These are phyloP conservation scores for Eupeodes corollae DNA, from an alignment of 1,140 invertebrate species.

Conservation along the genomic window DNA sequence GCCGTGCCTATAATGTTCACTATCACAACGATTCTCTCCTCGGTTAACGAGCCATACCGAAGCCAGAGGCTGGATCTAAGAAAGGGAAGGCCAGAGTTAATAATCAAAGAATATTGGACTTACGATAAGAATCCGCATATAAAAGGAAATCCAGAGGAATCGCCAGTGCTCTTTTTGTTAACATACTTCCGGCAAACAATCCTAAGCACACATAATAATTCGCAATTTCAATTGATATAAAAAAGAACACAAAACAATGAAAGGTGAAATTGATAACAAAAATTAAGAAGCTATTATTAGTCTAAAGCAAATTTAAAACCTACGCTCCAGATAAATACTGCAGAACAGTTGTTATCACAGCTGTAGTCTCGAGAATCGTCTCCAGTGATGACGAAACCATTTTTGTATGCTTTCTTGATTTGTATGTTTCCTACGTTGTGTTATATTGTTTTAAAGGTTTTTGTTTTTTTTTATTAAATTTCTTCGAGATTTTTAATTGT, in stretches of 20 bases:
- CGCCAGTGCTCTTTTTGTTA: conserved; percentile 33
- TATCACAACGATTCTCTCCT: conserved; percentile 48
- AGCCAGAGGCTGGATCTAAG: conserved; percentile 47
- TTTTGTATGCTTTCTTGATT: background rate
- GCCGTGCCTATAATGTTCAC: conserved; percentile 54
- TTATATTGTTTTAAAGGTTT: too few relatives aligned
- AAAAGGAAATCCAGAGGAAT: conserved; percentile 61
- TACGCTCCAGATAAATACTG: conserved; percentile 54
- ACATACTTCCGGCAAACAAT: conserved; percentile 34
- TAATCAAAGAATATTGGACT: conserved; percentile 31
- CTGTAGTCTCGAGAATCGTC: conserved; percentile 41
- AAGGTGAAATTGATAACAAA: background rate
- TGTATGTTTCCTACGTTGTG: background rate
- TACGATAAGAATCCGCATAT: conserved; percentile 64
- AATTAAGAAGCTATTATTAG: background rate
- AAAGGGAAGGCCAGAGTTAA: background rate
- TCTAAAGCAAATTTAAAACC: conserved; percentile 9
- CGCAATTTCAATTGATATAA: conserved; percentile 1
- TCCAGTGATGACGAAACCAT: conserved; percentile 14
- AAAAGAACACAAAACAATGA: conserved; percentile 4
- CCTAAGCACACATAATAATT: conserved; percentile 10
- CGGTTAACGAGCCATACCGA: conserved; percentile 54
- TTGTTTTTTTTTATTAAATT: background rate
- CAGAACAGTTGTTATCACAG: conserved; percentile 53
- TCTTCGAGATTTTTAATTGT: too few relatives aligned